Evolutionary conservation across 2,113 vertebrate species (phyloP).

Genomic region (Damaliscus lunatus): DNA sequence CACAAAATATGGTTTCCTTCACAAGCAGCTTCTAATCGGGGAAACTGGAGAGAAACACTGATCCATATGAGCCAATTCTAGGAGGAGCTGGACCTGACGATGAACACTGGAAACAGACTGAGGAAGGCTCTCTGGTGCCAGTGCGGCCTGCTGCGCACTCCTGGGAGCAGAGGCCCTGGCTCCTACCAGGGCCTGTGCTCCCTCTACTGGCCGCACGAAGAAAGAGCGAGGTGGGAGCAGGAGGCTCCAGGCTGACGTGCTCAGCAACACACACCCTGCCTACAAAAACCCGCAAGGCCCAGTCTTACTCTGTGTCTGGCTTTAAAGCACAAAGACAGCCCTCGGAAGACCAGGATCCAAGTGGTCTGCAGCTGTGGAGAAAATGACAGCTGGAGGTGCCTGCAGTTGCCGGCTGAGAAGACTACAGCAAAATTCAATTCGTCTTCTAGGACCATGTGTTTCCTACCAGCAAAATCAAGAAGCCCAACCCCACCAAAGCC

Average conservation of each 20-base stretch:
- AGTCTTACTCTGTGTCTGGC: neutral
- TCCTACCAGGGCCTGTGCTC: neutral
- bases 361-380: neutral
- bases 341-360: neutral
- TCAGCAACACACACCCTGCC: neutral
- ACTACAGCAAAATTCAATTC: neutral
- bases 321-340: neutral
- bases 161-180: neutral
- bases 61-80: neutral
- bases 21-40: neutral
- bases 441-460: neutral
- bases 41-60: neutral
- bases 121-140: no score
- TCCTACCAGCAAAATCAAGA: neutral
- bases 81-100: neutral
- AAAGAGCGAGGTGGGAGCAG: neutral
- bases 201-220: neutral
- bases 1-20: neutral
- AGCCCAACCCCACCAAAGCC: neutral
- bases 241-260: neutral
- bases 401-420: neutral
- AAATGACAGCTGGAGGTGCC: neutral
- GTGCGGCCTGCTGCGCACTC: fast-evolving
- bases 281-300: neutral
- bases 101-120: neutral